Conservation (phyloP, 2,113 vertebrate species). For the human region DNA sequence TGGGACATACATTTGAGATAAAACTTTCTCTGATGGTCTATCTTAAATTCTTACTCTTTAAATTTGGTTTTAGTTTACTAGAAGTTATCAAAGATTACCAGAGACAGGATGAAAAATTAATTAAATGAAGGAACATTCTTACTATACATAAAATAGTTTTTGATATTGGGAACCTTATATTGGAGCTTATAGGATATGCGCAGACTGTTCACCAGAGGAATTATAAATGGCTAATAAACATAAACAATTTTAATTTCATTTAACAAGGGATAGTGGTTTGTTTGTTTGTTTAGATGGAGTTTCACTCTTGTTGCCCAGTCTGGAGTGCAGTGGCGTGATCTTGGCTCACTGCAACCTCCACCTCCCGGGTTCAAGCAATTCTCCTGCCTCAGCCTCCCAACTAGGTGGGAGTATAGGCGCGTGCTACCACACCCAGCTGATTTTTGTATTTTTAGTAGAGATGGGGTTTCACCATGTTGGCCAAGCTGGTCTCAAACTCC, state of each 20-base stretch:
- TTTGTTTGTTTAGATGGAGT: too few relatives aligned
- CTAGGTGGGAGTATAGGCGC: too few relatives aligned
- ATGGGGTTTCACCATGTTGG: too few relatives aligned
- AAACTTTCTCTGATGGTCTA: neutral
- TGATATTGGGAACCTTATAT: neutral
- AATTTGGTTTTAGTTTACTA: constrained; percentile 23
- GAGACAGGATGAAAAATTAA: neutral
- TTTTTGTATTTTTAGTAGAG: too few relatives aligned
- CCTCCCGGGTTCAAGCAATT: too few relatives aligned
- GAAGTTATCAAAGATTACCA: neutral
- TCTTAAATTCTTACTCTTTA: neutral
- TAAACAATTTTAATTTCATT: neutral
- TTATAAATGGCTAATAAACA: neutral
- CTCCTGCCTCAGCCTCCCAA: too few relatives aligned
- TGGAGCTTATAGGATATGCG: neutral
- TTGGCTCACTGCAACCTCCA: too few relatives aligned
- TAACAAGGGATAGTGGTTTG: neutral
- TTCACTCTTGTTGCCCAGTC: too few relatives aligned
- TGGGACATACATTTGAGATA: neutral
- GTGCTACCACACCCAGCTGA: too few relatives aligned
- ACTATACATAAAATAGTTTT: neutral
- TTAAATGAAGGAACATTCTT: neutral
- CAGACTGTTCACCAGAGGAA: neutral
- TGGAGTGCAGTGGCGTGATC: too few relatives aligned
- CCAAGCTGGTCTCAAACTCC: too few relatives aligned